Evolutionary conservation across 2,797 vertebrate genomes (phyloP).

Genomic region (Epinephelus coioides): DNA sequence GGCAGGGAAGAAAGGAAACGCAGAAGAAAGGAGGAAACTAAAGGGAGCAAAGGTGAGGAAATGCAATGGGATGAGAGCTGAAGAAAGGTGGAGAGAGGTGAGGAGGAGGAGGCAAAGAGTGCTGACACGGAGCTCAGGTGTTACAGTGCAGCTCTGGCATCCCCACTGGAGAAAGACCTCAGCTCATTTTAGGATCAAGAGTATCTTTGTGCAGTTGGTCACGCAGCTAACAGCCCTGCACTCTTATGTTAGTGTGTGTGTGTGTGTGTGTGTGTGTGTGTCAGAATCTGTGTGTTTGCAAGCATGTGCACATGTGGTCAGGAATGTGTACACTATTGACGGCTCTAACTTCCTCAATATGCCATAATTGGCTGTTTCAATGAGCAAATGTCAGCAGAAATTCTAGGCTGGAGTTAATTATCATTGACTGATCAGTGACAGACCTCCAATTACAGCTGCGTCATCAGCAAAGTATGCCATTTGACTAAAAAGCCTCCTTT

Average conservation of each 20-base stretch:
- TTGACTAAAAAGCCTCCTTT: constrained; percentile 24
- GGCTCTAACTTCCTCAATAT: constrained; percentile 18
- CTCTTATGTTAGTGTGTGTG: not conserved
- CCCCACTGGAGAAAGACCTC: constrained; percentile 33
- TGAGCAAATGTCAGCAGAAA: constrained; percentile 52
- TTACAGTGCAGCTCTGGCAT: constrained; percentile 14
- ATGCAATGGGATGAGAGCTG: constrained; percentile 23
- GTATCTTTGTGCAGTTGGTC: constrained; percentile 30
- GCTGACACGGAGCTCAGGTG: constrained; percentile 61
- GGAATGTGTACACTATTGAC: constrained; percentile 6
- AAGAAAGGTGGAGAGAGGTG: constrained; percentile 3
- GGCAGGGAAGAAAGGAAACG: constrained; percentile 3
- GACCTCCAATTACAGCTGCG: constrained; percentile 53
- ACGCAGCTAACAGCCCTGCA: constrained; percentile 21
- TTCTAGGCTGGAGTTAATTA: constrained; percentile 61
- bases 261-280: not conserved
- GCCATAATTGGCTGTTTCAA: constrained; percentile 52
- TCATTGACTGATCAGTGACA: constrained; percentile 59
- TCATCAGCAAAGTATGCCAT: constrained; percentile 42
- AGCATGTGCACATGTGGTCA: not conserved
- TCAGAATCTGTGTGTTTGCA: not conserved
- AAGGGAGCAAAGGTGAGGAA: constrained; percentile 27
- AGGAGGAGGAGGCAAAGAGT: constrained; percentile 18
- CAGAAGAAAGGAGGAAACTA: constrained; percentile 8
- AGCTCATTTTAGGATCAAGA: constrained; percentile 60